These are phyloP conservation scores for Lordiphosa stackelbergi DNA, from an alignment of 1,140 invertebrate genomes.

Conservation along the genomic window DNA sequence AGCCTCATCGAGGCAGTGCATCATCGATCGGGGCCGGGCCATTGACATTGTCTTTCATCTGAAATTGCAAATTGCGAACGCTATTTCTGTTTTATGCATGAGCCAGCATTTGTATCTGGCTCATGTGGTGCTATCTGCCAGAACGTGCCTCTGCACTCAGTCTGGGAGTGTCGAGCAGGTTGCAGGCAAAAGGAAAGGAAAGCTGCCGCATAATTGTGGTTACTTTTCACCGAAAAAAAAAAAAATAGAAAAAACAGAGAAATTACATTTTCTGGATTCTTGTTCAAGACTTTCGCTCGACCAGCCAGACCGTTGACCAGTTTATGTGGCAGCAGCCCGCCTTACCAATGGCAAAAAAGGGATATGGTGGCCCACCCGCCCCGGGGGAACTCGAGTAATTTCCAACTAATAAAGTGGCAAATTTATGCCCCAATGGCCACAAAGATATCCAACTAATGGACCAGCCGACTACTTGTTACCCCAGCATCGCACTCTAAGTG, in stretches of 20 bases:
- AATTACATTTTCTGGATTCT: conserved; percentile 54
- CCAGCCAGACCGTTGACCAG: conserved; percentile 13
- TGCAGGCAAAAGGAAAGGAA: conserved; percentile 45
- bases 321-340: conserved; percentile 39
- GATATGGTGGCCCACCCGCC: conserved; percentile 33
- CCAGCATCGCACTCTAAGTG: conserved; percentile 25
- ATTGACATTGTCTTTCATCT: conserved; percentile 26
- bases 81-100: conserved; percentile 14
- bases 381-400: conserved; percentile 22
- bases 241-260: conserved; percentile 16
- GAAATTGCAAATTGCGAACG: conserved; percentile 23
- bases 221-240: conserved; percentile 21
- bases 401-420: conserved; percentile 61
- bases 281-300: conserved; percentile 45
- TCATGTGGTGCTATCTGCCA: conserved; percentile 23
- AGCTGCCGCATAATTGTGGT: conserved; percentile 54
- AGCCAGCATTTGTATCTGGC: conserved; percentile 18
- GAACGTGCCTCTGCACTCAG: conserved; percentile 39
- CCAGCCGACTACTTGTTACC: conserved; percentile 43
- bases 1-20: conserved; percentile 24
- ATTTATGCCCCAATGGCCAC: conserved; percentile 39
- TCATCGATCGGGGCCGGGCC: conserved; percentile 14
- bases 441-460: conserved; percentile 32
- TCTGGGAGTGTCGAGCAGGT: conserved; percentile 10
- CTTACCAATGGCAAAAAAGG: conserved; percentile 24